phyloP scores from a whole-genome alignment of 2,888 invertebrate species.

The Fissipunctia ypsillon region DNA sequence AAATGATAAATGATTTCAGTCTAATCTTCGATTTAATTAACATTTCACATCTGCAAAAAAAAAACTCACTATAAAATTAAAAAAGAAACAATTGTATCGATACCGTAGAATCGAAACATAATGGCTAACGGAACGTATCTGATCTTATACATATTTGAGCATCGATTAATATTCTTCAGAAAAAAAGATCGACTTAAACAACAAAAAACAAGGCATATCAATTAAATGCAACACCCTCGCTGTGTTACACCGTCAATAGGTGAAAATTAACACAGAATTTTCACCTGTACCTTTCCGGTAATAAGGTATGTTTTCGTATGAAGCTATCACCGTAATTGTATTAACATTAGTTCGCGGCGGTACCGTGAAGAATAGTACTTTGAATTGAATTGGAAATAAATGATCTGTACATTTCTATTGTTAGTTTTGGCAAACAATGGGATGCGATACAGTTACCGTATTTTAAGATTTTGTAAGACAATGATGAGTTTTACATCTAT shows the following conservation, averaged over 20 bases:
- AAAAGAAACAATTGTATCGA: constrained; percentile 68
- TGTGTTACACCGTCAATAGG: constrained; percentile 1
- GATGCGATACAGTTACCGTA: constrained; percentile 58
- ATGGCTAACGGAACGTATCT: constrained; percentile 78
- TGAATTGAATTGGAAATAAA: constrained; percentile 67
- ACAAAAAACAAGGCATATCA: constrained; percentile 79
- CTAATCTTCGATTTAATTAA: constrained; percentile 54
- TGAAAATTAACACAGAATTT: constrained; percentile 14
- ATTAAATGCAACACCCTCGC: constrained; percentile 71
- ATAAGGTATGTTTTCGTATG: constrained; percentile 33
- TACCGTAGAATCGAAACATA: constrained; percentile 76
- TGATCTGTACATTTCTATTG: constrained; percentile 70
- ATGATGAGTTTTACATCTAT: constrained; percentile 59
- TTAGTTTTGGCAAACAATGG: constrained; percentile 71
- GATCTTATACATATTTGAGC: constrained; percentile 78
- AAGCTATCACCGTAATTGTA: constrained; percentile 49
- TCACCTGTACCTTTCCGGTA: rapidly evolving
- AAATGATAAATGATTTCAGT: constrained; percentile 55
- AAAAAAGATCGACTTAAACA: constrained; percentile 67
- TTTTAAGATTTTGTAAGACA: constrained; percentile 64
- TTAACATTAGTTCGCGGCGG: constrained; percentile 57
- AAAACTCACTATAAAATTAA: constrained; percentile 43
- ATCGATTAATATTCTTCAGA: constrained; percentile 78
- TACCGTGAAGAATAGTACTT: constrained; percentile 69
- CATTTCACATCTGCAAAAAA: constrained; percentile 46